Percentiles rank a stretch among this genome's conserved stretches.
Evolutionary conservation across 2,888 invertebrate species (phyloP).

Genomic region (Gibbula magus): DNA sequence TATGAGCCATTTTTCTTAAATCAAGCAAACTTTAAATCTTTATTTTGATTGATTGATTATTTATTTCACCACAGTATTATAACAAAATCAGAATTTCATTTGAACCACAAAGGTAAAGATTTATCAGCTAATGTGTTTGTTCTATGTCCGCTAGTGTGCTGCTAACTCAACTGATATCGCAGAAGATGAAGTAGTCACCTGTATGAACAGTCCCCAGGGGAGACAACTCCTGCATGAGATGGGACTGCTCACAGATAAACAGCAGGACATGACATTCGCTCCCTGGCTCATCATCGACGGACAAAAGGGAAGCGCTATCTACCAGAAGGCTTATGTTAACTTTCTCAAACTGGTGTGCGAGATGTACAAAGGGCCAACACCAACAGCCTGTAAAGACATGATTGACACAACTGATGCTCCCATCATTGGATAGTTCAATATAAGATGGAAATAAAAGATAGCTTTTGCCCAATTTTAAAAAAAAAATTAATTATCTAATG

Average conservation of each 20-base stretch:
- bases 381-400: neutral
- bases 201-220: neutral
- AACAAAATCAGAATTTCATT: too few relatives aligned
- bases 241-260: neutral
- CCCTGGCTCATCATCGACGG: constrained; percentile 5
- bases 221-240: neutral
- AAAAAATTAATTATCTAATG: too few relatives aligned
- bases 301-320: neutral
- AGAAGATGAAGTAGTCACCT: neutral
- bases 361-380: neutral
- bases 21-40: too few relatives aligned
- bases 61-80: too few relatives aligned
- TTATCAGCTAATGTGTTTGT: too few relatives aligned
- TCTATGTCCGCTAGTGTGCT: neutral
- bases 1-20: too few relatives aligned
- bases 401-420: neutral
- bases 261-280: neutral
- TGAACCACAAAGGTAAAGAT: too few relatives aligned
- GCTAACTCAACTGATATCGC: neutral
- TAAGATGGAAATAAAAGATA: too few relatives aligned
- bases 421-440: neutral
- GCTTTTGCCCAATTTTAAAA: too few relatives aligned
- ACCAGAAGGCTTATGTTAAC: neutral
- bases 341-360: neutral
- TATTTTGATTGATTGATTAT: too few relatives aligned